These are phyloP conservation scores for Physella acuta DNA, from an alignment of 1,140 invertebrate species.

Conservation along the genomic window DNA sequence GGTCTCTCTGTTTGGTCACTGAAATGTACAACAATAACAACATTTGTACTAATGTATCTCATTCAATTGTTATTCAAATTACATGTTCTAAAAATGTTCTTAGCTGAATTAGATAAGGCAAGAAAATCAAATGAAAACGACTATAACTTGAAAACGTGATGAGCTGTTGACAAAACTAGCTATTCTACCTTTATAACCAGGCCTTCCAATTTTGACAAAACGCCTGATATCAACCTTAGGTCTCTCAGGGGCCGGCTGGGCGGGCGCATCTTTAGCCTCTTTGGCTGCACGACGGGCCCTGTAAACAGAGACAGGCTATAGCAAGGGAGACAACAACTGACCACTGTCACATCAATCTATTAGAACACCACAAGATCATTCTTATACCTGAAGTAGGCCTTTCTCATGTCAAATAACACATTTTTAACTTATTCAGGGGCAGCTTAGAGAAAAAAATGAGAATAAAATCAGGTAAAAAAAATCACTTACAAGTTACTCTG, in stretches of 20 bases:
- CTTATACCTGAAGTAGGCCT: too few species aligned
- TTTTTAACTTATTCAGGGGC: too few species aligned
- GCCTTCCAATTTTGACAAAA: conserved; percentile 99
- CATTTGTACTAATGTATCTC: not conserved
- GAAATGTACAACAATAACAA: conserved; percentile 28
- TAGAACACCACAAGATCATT: too few species aligned
- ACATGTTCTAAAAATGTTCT: too few species aligned
- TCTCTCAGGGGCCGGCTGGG: conserved; percentile 86
- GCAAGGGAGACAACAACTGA: too few species aligned
- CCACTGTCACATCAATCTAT: too few species aligned
- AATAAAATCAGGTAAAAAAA: conserved; percentile 2
- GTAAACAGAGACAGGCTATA: conserved; percentile 6
- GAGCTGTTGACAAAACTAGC: too few species aligned
- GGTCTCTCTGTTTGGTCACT: conserved; percentile 97
- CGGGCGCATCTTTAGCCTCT: conserved; percentile 95
- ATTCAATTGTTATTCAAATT: too few species aligned
- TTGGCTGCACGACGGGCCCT: conserved; percentile 91
- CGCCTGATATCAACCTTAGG: conserved; percentile 95
- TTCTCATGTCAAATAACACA: too few species aligned
- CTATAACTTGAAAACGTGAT: too few species aligned
- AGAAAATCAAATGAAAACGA: too few species aligned
- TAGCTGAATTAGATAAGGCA: too few species aligned
- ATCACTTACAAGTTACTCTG: conserved; percentile 84
- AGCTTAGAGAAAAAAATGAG: not conserved
- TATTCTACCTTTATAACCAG: conserved; percentile 83